phyloP scores from a whole-genome alignment of 2,888 invertebrate species.

The Drosophila rellima region DNA sequence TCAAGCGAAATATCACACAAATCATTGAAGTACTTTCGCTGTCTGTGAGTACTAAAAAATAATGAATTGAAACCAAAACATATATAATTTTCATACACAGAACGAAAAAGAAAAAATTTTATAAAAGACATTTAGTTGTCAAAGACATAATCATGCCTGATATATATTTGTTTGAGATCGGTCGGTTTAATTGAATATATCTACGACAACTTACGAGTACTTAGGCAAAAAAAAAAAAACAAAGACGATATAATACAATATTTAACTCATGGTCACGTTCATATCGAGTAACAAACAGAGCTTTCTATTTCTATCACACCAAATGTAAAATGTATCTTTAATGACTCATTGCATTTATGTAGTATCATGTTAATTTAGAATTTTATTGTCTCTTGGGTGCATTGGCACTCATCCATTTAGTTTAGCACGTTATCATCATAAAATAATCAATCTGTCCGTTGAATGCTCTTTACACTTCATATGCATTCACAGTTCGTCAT shows the following conservation, averaged over 20 bases:
- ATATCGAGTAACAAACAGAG: constrained; percentile 6
- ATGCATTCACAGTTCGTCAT: constrained; percentile 17
- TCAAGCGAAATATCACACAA: constrained; percentile 54
- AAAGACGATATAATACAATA: constrained; percentile 24
- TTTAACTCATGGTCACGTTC: constrained; percentile 36
- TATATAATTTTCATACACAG: neutral
- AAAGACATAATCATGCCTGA: constrained; percentile 25
- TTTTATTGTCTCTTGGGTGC: constrained; percentile 15
- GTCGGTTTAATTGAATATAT: constrained; percentile 21
- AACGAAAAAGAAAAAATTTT: too few relatives aligned
- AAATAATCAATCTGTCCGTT: constrained; percentile 72
- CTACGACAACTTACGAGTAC: neutral
- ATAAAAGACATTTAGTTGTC: too few relatives aligned
- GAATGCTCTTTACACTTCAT: constrained; percentile 65
- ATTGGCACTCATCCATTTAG: constrained; percentile 6
- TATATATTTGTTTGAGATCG: constrained; percentile 32
- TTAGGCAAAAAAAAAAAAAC: constrained; percentile 1
- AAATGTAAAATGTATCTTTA: constrained; percentile 1
- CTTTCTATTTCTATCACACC: constrained; percentile 4
- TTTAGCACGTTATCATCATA: constrained; percentile 71
- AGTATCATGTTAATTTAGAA: neutral
- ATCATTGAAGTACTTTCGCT: constrained; percentile 62
- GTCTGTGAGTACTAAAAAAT: constrained; percentile 1
- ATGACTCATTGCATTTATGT: constrained; percentile 9
- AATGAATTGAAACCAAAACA: neutral